phyloP scores from a whole-genome alignment of 2,797 vertebrate genomes.

The Hafferia zeledoni region DNA sequence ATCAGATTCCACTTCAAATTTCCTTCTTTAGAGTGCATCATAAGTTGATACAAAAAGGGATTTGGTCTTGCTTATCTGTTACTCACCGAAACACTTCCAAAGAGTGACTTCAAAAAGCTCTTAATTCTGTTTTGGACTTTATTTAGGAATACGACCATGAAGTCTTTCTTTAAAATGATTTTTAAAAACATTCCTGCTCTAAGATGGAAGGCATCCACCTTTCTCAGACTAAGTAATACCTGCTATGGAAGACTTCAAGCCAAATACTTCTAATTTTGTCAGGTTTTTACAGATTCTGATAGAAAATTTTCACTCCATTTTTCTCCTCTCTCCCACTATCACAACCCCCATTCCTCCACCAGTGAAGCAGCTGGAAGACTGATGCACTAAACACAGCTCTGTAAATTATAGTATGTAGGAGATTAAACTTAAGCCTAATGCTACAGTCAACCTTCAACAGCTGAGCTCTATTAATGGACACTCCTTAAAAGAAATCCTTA shows the following conservation, averaged over 20 bases:
- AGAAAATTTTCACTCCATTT: not conserved
- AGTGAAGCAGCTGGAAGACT: conserved; percentile 32
- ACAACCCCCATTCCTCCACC: conserved; percentile 33
- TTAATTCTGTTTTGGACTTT: not conserved
- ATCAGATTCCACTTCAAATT: not conserved
- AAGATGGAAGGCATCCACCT: not conserved
- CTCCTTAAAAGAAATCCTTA: conserved; percentile 68
- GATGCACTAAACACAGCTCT: conserved; percentile 31
- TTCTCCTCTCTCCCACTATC: not conserved
- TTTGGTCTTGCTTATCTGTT: not conserved
- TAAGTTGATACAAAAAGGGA: not conserved
- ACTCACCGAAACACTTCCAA: not conserved
- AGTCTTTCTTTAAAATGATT: not conserved
- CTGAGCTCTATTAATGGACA: conserved; percentile 77
- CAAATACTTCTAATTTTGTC: not conserved
- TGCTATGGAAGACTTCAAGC: not conserved
- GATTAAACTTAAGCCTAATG: conserved; percentile 77
- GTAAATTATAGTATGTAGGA: conserved; percentile 71
- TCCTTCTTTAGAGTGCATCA: not conserved
- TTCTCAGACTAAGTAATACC: not conserved
- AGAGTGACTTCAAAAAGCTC: not conserved
- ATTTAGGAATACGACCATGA: not conserved
- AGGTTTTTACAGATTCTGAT: not conserved
- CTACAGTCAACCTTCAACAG: conserved; percentile 73
- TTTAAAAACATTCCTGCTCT: not conserved